Conservation (phyloP, 2,113 vertebrate genomes). For the Pristiophorus japonicus region DNA sequence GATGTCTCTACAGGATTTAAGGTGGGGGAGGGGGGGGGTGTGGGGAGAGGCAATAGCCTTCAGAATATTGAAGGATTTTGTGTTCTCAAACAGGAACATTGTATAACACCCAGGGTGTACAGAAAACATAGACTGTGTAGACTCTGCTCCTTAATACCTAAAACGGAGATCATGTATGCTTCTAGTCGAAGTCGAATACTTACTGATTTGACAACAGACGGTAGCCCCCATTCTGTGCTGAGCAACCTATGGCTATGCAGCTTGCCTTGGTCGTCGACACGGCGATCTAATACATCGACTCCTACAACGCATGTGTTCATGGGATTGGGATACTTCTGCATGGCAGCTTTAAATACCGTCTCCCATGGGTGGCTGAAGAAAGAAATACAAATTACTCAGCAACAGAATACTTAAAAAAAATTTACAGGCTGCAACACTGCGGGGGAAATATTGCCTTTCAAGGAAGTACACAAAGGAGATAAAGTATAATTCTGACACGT, state of each 20-base stretch:
- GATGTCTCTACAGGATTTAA: neutral
- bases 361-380: conserved; percentile 87
- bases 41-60: neutral
- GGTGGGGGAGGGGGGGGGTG: too few species aligned
- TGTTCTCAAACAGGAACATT: neutral
- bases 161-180: too few species aligned
- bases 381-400: neutral
- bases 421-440: neutral
- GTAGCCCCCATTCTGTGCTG: conserved; percentile 93
- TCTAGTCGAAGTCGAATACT: conserved; percentile 42
- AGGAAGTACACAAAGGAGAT: neutral
- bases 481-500: neutral
- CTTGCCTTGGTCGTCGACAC: conserved; percentile 70
- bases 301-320: conserved; percentile 94
- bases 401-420: neutral
- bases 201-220: conserved; percentile 89
- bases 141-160: neutral
- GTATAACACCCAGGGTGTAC: neutral
- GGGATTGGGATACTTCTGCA: conserved; percentile 97
- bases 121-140: conserved; percentile 33
- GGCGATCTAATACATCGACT: conserved; percentile 82
- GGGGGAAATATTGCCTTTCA: neutral
- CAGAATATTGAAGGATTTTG: neutral
- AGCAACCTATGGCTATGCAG: conserved; percentile 86
- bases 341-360: conserved; percentile 86